These are phyloP conservation scores for Cinara cedri DNA, from an alignment of 2,888 invertebrate species.

Conservation along the genomic window DNA sequence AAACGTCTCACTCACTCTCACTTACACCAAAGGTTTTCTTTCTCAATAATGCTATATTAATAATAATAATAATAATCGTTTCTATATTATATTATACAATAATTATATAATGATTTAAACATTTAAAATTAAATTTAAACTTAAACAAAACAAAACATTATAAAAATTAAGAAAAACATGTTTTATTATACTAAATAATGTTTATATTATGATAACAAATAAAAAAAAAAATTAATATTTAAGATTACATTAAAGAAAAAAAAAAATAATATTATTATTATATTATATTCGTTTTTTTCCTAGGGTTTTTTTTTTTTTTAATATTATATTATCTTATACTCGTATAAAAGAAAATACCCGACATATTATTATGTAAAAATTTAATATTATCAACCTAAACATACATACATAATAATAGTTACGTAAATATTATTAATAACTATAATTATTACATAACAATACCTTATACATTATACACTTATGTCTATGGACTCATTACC, in stretches of 20 bases:
- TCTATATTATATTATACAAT: constrained; percentile 54
- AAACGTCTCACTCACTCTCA: constrained; percentile 56
- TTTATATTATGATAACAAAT: constrained; percentile 56
- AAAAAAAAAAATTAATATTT: constrained; percentile 46
- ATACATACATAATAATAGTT: too few relatives aligned
- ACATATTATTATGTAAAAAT: constrained; percentile 49
- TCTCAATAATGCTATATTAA: constrained; percentile 55
- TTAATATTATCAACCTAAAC: constrained; percentile 18
- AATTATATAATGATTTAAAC: constrained; percentile 43
- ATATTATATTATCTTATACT: background rate
- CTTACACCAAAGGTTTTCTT: constrained; percentile 57
- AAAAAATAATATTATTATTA: constrained; percentile 40
- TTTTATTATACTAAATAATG: constrained; percentile 54
- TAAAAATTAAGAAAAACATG: constrained; percentile 48
- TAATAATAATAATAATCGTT: constrained; percentile 55
- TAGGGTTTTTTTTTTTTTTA: constrained; percentile 47
- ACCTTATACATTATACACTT: constrained; percentile 22
- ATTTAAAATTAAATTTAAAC: constrained; percentile 23
- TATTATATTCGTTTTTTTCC: constrained; percentile 34
- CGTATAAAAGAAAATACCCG: constrained; percentile 21
- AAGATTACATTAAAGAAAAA: constrained; percentile 45
- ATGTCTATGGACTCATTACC: too few relatives aligned
- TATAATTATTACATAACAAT: constrained; percentile 33
- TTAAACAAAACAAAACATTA: too few relatives aligned
- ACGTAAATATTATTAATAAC: constrained; percentile 26